Conservation (phyloP, 2,888 invertebrate species). For the Ptilodon capucinus region DNA sequence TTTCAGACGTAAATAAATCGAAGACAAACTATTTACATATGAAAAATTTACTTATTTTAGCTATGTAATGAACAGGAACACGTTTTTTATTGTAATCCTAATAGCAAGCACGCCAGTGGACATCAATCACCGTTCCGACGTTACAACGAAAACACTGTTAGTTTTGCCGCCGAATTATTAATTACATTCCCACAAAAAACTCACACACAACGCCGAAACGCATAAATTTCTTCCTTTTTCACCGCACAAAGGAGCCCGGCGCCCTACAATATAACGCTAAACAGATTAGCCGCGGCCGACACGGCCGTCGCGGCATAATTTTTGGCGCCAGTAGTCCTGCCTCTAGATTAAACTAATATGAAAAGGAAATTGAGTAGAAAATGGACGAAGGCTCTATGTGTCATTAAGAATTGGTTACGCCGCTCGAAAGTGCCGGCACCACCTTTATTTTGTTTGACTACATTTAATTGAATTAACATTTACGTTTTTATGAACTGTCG, state of each 20-base stretch:
- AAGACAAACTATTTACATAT: background rate
- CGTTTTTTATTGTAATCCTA: constrained; percentile 38
- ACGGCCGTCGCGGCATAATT: constrained; percentile 79
- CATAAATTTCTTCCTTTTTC: constrained; percentile 83
- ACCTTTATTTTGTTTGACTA: constrained; percentile 77
- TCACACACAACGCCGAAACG: constrained; percentile 79
- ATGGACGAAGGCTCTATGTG: constrained; percentile 77
- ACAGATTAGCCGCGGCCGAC: constrained; percentile 77
- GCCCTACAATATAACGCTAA: constrained; percentile 76
- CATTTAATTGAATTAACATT: constrained; percentile 80
- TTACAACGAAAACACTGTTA: constrained; percentile 82
- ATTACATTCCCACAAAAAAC: constrained; percentile 82
- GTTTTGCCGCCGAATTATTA: constrained; percentile 84
- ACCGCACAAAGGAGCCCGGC: constrained; percentile 77
- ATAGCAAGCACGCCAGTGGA: constrained; percentile 50
- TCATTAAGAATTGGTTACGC: constrained; percentile 80
- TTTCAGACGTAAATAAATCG: too few species aligned
- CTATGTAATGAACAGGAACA: background rate
- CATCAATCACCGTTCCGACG: constrained; percentile 73
- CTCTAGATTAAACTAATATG: constrained; percentile 82
- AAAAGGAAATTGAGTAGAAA: constrained; percentile 83
- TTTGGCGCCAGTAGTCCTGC: constrained; percentile 82
- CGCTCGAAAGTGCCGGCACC: constrained; percentile 57
- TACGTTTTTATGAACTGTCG: constrained; percentile 73
- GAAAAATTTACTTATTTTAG: background rate